A percentile compares a stretch with the other conserved stretches of the same genome.
Evolutionary conservation across 1,140 invertebrate genomes (phyloP).

Genomic region (Olivierus martensii): DNA sequence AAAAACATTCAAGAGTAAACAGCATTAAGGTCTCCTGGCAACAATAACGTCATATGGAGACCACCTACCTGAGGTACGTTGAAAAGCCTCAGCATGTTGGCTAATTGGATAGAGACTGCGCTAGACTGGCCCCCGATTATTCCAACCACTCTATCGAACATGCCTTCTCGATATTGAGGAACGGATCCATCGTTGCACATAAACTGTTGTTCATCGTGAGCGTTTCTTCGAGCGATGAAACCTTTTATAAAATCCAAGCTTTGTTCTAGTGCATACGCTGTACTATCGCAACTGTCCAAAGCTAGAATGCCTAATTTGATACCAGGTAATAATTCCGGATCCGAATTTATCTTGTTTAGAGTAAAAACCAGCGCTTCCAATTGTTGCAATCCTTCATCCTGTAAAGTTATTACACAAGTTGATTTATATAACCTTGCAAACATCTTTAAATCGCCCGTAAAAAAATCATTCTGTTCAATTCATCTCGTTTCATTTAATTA

Average conservation of each 20-base stretch:
- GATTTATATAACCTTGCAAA: not conserved
- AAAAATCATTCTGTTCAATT: not conserved
- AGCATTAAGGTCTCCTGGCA: no score
- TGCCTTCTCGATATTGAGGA: constrained; percentile 32
- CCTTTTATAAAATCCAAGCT: constrained; percentile 42
- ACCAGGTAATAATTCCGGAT: constrained; percentile 35
- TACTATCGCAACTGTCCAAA: constrained; percentile 40
- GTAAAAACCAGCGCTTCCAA: constrained; percentile 42
- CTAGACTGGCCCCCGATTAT: constrained; percentile 41
- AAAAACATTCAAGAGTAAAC: not conserved
- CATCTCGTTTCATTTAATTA: no score
- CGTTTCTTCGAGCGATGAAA: constrained; percentile 36
- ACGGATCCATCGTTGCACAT: constrained; percentile 32
- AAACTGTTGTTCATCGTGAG: constrained; percentile 32
- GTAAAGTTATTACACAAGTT: not conserved
- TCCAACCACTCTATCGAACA: constrained; percentile 38
- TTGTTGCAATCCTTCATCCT: constrained; percentile 39
- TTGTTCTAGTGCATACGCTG: constrained; percentile 36
- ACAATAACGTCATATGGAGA: no score
- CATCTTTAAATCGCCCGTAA: not conserved
- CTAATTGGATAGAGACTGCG: constrained; percentile 42
- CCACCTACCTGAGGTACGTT: constrained; percentile 33
- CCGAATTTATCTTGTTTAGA: constrained; percentile 37
- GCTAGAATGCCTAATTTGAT: constrained; percentile 37
- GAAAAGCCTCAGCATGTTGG: constrained; percentile 40